Conservation (phyloP, 2,888 invertebrate genomes). For the Leucania comma region DNA sequence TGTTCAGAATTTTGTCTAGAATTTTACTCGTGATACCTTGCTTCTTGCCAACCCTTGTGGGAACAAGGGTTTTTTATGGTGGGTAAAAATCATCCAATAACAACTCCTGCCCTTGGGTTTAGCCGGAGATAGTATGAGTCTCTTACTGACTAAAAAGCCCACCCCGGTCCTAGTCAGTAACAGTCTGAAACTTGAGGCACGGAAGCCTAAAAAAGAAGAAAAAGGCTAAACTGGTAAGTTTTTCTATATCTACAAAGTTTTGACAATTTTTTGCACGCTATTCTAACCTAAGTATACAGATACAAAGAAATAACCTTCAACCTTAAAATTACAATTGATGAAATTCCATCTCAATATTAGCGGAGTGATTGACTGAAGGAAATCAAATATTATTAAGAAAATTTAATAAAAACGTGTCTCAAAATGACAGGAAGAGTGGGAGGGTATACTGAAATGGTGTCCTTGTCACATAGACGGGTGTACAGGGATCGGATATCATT, state of each 20-base stretch:
- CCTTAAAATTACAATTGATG: neutral
- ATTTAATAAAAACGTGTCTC: slow-evolving; percentile 18
- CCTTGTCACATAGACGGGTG: neutral
- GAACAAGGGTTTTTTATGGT: too few relatives aligned
- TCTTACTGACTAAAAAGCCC: too few relatives aligned
- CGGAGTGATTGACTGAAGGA: slow-evolving; percentile 9
- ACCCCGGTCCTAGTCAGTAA: too few relatives aligned
- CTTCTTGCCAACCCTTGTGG: too few relatives aligned
- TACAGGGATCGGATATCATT: neutral
- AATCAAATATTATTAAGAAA: slow-evolving; percentile 25
- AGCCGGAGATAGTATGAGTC: too few relatives aligned
- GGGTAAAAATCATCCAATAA: too few relatives aligned
- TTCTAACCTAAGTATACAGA: neutral
- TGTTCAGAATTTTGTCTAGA: too few relatives aligned
- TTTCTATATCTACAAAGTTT: neutral
- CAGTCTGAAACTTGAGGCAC: too few relatives aligned
- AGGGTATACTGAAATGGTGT: neutral
- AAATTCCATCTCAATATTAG: slow-evolving; percentile 14
- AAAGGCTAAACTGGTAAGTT: neutral
- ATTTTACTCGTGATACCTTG: too few relatives aligned
- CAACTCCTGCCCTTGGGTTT: too few relatives aligned
- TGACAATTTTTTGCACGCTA: neutral
- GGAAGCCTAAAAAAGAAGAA: too few relatives aligned
- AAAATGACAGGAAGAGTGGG: neutral
- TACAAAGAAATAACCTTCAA: neutral